Evolutionary conservation across 35 echinoderm and acorn worm species (phyloP), one percentile per base, ranked within the genome.

Genomic region (Patiria miniata): DNA sequence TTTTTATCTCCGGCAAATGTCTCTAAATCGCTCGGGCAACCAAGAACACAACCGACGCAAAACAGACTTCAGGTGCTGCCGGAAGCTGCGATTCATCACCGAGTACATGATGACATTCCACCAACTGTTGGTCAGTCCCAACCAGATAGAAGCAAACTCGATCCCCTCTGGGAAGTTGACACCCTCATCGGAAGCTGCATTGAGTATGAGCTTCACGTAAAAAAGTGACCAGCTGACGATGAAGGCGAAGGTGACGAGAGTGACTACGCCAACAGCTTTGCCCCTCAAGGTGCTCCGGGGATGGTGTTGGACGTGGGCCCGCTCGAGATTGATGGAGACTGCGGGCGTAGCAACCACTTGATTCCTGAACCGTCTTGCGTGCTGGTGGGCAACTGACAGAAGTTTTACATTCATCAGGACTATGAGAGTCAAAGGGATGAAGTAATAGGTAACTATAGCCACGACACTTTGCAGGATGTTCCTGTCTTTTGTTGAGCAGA

Each of bases 81-180:
- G 29, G 65, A 73, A 73, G 34, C 65, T 73, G 3, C 65, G 65
- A 34, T 73, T 73, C 65, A 73, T 73, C 5, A 73, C n/a, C 26
- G 65, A 73, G 8, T 73, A 73, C 19, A 73, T 73, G 29, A 73
- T 32, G 65, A 73, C 19, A 73, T 73, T 73, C 65, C 65, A 73
- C 65, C 65, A 73, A 73, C 65, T 73, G 26, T 73, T 73, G 26
- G 65, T 73, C 65, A 73, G 34, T 14, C 19, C 65, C 14, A 73
- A 34, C 65, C 65, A 73, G 29, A 73, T 34, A 30, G 65, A 26
- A 4, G 65, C 29, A 23, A 73, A 73, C 15, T 73, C 65, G 7
- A 73, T 34, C 65, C 65, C 21, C 15, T 73, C 65, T 14, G 65
- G 65, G 65, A 73, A 30, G 19, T 14, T 34, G 2, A 23, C 26